Conservation (phyloP, 2,888 invertebrate genomes). For the Psylliodes chrysocephalus region DNA sequence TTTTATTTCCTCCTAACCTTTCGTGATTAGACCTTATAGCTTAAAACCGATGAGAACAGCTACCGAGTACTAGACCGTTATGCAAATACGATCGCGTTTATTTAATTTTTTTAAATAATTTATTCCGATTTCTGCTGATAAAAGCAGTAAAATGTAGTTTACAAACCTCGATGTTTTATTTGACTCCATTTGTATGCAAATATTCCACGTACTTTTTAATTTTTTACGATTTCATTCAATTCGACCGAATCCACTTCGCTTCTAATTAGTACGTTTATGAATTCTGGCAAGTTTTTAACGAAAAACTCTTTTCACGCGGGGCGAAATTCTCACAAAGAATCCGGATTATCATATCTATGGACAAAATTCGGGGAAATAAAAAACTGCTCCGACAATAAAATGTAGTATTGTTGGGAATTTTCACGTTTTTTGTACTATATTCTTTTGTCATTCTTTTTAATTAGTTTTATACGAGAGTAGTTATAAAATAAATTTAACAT, state of each 20-base stretch:
- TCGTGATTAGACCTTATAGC: neutral
- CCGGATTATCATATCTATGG: constrained; percentile 23
- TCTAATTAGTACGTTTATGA: constrained; percentile 40
- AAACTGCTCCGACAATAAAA: constrained; percentile 23
- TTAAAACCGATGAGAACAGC: constrained; percentile 22
- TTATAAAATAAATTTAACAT: constrained; percentile 11
- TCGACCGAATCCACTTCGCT: constrained; percentile 35
- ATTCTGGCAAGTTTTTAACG: constrained; percentile 8
- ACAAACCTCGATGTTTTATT: constrained; percentile 46
- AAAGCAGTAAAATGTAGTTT: constrained; percentile 41
- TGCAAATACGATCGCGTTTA: constrained; percentile 37
- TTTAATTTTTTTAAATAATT: constrained; percentile 39
- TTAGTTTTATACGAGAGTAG: neutral
- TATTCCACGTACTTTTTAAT: constrained; percentile 12
- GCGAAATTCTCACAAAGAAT: constrained; percentile 25
- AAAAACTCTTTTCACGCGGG: constrained; percentile 22
- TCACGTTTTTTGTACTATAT: constrained; percentile 11
- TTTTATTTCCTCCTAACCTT: neutral
- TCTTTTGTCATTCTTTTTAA: constrained; percentile 4
- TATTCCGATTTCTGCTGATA: constrained; percentile 44
- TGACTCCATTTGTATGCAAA: constrained; percentile 39
- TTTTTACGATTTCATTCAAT: constrained; percentile 27
- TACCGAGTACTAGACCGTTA: constrained; percentile 20
- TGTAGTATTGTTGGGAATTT: constrained; percentile 24
- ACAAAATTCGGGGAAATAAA: constrained; percentile 15